Percentiles rank a stretch among this genome's conserved stretches.
Evolutionary conservation across 2,797 vertebrate genomes (phyloP).

Genomic region (Spheniscus humboldti): DNA sequence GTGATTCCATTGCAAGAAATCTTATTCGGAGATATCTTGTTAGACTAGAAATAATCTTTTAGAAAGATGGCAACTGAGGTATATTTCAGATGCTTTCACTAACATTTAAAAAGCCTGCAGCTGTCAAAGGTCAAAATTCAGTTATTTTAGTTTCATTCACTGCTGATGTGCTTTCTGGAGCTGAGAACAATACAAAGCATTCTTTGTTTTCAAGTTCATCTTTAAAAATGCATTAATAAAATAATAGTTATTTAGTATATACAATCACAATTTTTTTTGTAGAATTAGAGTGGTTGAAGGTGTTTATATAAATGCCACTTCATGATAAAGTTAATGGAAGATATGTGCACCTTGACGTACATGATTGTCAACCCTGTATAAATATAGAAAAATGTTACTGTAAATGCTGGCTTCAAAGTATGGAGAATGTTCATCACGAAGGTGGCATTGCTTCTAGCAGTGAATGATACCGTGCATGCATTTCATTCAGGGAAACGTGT

Average conservation of each 20-base stretch:
- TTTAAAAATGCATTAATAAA: neutral
- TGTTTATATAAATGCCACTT: neutral
- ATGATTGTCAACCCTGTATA: neutral
- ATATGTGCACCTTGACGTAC: neutral
- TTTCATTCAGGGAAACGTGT: neutral
- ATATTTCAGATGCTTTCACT: slow-evolving; percentile 29
- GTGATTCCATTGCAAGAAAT: neutral
- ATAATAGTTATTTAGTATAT: neutral
- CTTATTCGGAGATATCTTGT: neutral
- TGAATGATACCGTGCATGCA: slow-evolving; percentile 25
- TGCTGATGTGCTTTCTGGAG: slow-evolving; percentile 45
- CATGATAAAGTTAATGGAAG: neutral
- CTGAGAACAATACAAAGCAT: neutral
- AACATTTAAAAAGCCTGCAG: slow-evolving; percentile 32
- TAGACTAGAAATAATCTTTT: slow-evolving; percentile 5
- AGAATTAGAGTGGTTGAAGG: neutral
- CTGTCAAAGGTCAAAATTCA: slow-evolving; percentile 11
- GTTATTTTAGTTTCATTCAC: slow-evolving; percentile 37
- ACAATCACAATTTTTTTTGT: neutral
- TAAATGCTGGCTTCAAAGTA: neutral
- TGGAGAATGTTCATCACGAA: neutral
- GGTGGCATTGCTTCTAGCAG: slow-evolving; percentile 9
- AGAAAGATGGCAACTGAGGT: slow-evolving; percentile 20
- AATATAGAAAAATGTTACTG: neutral
- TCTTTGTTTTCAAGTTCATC: neutral